phyloP scores from a whole-genome alignment of 2,888 invertebrate genomes.

The Gastrophysa polygoni region DNA sequence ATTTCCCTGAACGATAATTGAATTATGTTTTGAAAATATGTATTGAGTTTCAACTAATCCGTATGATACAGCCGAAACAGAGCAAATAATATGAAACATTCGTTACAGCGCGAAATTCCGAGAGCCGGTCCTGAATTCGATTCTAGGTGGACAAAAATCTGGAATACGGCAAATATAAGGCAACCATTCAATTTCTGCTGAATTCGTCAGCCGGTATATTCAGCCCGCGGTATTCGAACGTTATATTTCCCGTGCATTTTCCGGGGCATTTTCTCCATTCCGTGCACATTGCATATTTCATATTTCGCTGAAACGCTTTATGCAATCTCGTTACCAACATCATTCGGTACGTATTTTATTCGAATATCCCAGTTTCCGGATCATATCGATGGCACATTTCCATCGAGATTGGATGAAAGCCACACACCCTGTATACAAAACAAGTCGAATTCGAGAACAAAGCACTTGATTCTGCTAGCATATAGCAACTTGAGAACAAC shows the following conservation, averaged over 20 bases:
- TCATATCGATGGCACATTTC: conserved; percentile 25
- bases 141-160: neutral
- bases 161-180: conserved; percentile 15
- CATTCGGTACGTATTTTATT: conserved; percentile 35
- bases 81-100: no score
- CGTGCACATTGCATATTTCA: conserved; percentile 34
- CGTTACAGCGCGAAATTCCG: neutral
- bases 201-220: conserved; percentile 12
- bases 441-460: neutral
- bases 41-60: no score
- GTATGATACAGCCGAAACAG: no score
- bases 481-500: conserved; percentile 34
- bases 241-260: neutral
- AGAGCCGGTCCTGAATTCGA: no score
- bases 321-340: conserved; percentile 32
- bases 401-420: conserved; percentile 3
- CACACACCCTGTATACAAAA: neutral
- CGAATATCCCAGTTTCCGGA: conserved; percentile 34
- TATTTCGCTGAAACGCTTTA: conserved; percentile 34
- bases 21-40: no score
- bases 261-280: conserved; percentile 17
- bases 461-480: neutral
- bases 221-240: neutral
- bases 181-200: conserved; percentile 24
- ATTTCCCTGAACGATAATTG: no score